Evolutionary conservation across 2,888 invertebrate genomes (phyloP), one percentile per base, ranked within the genome.

Genomic region (Caenorhabditis angaria): DNA sequence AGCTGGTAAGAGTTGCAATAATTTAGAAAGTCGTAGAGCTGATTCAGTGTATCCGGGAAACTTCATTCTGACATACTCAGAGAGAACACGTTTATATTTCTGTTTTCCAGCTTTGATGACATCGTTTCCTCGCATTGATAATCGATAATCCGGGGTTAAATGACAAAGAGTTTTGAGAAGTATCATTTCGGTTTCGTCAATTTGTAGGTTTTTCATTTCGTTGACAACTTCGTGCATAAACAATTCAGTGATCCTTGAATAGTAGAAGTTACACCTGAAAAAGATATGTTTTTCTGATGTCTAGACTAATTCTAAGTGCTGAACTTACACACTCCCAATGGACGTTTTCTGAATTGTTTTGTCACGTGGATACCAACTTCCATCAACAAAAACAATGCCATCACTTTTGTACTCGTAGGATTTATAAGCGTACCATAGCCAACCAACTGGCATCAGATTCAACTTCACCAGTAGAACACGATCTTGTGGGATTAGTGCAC

Each of bases 381-480:
- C 74, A 41, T 74, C 74, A 14, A 74, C 66, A 29, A 74, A 74
- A n/a, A 70, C 48, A 35, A 74, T 74, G 6, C 74, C 74, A 28
- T 66, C 57, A n/a, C 55, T 55, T 12, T 60, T 54, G 29, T 29
- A 55, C 29, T 69, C 63, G 22, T 64, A 74, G 20, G 59, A 27
- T 24, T 69, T 74, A 58, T 69, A 74, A 3, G 69, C 74, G 41
- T 69, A 70, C 74, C 74, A 74, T 0, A 74, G 51, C 74, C 74
- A 74, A 14, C 74, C 74, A 32, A 74, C 69, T 0, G 74, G 65
- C 74, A 74, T 74, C 20, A 74, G 32, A n/a, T 67, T 61, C 22
- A 66, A 14, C 24, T 66, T 69, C 6, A 70, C 66, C 0, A 63
- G 53, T 0, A 64, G 18, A 6, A 55, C 32, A 22, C 50, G 35